Percentiles rank a stretch among this genome's conserved stretches.
phyloP scores from a whole-genome alignment of 2,113 vertebrate species.

The Phalacrocorax brasilianus region DNA sequence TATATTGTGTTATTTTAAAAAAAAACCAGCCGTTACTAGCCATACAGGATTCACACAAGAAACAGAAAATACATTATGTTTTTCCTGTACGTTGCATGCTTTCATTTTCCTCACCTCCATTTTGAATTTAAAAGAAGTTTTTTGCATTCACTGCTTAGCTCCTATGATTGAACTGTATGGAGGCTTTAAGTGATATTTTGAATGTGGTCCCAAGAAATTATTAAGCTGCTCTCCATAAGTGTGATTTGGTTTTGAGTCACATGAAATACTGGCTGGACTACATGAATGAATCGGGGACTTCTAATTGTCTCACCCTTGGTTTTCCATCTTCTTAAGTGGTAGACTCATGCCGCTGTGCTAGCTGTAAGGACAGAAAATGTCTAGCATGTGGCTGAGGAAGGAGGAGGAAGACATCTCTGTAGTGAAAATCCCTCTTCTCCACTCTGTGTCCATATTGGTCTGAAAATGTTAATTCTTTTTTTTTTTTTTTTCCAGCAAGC shows the following conservation, averaged over 20 bases:
- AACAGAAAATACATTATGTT: background rate
- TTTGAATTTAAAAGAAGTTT: background rate
- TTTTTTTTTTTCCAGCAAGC: constrained; percentile 72
- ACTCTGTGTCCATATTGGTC: background rate
- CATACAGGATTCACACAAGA: background rate
- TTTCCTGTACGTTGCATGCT: background rate
- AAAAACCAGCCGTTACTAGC: background rate
- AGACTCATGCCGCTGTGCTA: background rate
- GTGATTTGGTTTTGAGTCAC: background rate
- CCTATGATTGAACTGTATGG: background rate
- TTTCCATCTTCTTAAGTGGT: background rate
- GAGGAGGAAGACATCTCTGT: background rate
- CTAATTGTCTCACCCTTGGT: background rate
- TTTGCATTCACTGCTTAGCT: background rate
- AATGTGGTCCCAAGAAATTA: background rate
- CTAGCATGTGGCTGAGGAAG: background rate
- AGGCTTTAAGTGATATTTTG: background rate
- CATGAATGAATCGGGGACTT: background rate
- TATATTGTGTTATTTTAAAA: background rate
- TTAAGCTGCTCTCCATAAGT: background rate
- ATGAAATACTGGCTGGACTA: background rate
- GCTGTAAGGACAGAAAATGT: background rate
- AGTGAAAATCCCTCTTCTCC: background rate
- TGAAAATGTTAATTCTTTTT: background rate
- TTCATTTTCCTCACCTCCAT: background rate